phyloP scores from a whole-genome alignment of 2,797 vertebrate species.

The Perodicticus potto region DNA sequence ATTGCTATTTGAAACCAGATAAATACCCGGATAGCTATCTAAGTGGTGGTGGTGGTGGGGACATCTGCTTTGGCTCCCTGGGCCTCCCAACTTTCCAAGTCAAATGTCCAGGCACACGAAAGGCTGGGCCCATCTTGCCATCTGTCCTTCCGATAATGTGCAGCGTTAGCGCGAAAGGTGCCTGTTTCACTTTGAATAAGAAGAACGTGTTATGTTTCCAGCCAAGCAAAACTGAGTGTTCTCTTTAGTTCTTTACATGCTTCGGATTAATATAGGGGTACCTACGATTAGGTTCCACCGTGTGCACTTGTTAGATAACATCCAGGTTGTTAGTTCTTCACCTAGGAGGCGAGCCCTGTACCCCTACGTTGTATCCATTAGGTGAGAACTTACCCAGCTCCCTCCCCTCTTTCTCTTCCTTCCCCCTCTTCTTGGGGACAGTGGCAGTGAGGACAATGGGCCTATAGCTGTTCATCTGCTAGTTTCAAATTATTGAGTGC shows the following conservation, averaged over 20 bases:
- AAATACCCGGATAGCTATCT: not conserved
- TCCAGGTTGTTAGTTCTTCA: too few species aligned
- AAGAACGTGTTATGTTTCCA: fast-evolving
- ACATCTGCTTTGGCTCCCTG: not conserved
- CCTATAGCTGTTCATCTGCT: too few species aligned
- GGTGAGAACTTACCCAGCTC: too few species aligned
- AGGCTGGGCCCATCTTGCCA: fast-evolving
- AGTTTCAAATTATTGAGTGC: too few species aligned
- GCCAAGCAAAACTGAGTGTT: not conserved
- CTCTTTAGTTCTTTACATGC: not conserved
- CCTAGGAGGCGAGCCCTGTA: too few species aligned
- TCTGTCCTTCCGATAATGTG: not conserved
- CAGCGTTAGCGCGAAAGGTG: not conserved
- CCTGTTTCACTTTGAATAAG: not conserved
- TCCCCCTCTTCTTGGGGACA: too few species aligned
- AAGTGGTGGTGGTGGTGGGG: not conserved
- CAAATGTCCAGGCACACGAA: fast-evolving
- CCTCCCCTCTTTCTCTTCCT: not conserved
- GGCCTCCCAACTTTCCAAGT: not conserved
- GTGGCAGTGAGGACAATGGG: too few species aligned
- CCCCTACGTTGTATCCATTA: too few species aligned
- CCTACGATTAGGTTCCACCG: too few species aligned
- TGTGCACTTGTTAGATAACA: too few species aligned
- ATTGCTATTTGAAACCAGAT: not conserved
- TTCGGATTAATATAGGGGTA: too few species aligned